Conservation (phyloP, 2,888 invertebrate genomes). For the Drosophila macrothrix region DNA sequence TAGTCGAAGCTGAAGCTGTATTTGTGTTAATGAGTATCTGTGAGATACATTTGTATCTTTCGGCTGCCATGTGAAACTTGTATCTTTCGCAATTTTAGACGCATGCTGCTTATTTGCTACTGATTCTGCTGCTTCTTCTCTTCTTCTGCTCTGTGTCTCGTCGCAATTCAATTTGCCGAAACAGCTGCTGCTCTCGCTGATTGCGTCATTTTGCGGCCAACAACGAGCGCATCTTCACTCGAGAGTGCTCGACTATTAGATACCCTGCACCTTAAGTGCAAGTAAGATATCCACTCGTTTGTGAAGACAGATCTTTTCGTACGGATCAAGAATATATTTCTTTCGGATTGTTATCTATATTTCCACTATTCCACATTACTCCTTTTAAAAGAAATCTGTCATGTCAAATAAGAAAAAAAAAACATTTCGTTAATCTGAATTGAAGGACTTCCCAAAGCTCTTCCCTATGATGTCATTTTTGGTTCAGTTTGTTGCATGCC, state of each 20-base stretch:
- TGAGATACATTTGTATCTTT: constrained; percentile 49
- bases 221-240: neutral
- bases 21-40: constrained; percentile 22
- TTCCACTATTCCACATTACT: neutral
- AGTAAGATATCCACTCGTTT: neutral
- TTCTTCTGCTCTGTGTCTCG: neutral
- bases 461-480: constrained; percentile 46
- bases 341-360: neutral
- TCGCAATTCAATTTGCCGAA: neutral
- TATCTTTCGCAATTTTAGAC: constrained; percentile 31
- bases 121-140: neutral
- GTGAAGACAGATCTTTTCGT: neutral
- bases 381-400: neutral
- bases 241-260: neutral
- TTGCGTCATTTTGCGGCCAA: neutral
- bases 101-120: constrained; percentile 4
- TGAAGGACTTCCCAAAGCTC: neutral
- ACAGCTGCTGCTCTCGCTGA: neutral
- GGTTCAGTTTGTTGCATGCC: constrained; percentile 29
- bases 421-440: neutral
- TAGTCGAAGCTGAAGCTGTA: constrained; percentile 6
- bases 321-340: neutral
- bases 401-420: neutral
- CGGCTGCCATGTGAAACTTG: constrained; percentile 34
- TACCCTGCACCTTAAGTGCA: neutral